Evolutionary conservation across 2,113 vertebrate species (phyloP), one percentile per base, ranked within the genome.

Genomic region (Stictonetta naevosa): DNA sequence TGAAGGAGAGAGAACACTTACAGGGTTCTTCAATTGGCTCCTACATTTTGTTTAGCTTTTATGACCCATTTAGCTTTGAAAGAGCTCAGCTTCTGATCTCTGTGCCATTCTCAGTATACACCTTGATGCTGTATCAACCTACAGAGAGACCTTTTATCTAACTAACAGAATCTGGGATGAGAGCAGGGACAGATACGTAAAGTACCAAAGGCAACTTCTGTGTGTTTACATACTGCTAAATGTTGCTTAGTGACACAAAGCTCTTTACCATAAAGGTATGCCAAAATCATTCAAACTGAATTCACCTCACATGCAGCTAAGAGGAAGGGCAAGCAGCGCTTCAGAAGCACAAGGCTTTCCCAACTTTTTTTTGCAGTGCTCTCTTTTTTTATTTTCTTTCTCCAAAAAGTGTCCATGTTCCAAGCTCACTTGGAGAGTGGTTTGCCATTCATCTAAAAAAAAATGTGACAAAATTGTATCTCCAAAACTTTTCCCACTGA

Each of bases 121-220:
- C 73, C 69, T 92, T 93, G 62, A 95, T 88, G 83, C 73, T 74
- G 17, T 46, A 80, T 52, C 95, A 67, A 13, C 74, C 76, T 79
- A 64, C 44, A 56, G 31, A 90, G 86, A 66, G 58, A 94, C 40
- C 87, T 95, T 95, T 96, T 64, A 91, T 96, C 87, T 88, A 52
- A 33, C 76, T 82, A 68, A 67, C 53, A 69, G 66, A 76, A 72
- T 48, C 46, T 69, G 52, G 63, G 81, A 92, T 90, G 64, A 95
- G 72, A 92, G 56, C 19, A 73, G 60, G 48, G 60, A 52, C 36
- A 38, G 68, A 58, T 78, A 85, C 29, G 34, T 40, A 64, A 92
- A 96, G 52, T 74, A 92, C 64, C n/a, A 77, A 90, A 91, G 60
- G 88, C 80, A 87, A 58, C 72, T 83, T 83, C 71, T 42, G 34